Conservation (phyloP, 2,797 vertebrate genomes). For the Tenualosa thibaudeaui region DNA sequence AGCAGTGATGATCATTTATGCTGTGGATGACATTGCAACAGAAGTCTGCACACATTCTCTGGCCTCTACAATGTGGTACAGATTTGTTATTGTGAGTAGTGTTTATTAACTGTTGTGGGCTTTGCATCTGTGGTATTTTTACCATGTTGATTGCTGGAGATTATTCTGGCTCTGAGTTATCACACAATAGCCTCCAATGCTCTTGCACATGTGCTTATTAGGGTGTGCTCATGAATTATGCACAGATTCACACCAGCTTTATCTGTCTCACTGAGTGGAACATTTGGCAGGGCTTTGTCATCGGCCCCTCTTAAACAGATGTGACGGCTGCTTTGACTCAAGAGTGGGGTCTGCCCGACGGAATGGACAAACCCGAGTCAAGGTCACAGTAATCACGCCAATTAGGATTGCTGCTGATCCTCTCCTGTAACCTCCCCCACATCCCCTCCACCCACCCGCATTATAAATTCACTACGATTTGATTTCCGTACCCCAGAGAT, state of each 20-base stretch:
- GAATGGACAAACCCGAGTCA: conserved; percentile 32
- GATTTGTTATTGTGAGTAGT: not conserved
- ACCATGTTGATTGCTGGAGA: not conserved
- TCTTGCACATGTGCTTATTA: conserved; percentile 22
- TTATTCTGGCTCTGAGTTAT: not conserved
- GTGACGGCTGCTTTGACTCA: not conserved
- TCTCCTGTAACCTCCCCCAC: conserved; percentile 43
- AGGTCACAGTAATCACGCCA: conserved; percentile 52
- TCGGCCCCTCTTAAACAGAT: conserved; percentile 26
- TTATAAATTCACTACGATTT: conserved; percentile 61
- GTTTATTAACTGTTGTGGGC: not conserved
- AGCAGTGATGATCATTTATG: not conserved
- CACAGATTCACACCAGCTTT: conserved; percentile 13
- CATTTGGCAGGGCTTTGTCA: conserved; percentile 10
- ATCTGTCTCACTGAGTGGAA: conserved; percentile 12
- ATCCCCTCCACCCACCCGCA: conserved; percentile 30
- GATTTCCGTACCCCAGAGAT: conserved; percentile 59
- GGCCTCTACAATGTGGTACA: not conserved
- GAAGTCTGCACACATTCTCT: not conserved
- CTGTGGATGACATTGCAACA: not conserved
- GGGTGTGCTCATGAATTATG: conserved; percentile 27
- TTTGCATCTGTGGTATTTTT: not conserved
- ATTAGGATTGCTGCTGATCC: conserved; percentile 49
- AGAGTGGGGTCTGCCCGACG: not conserved
- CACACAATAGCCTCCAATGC: not conserved